A percentile compares a stretch with the other conserved stretches of the same genome.
Evolutionary conservation across 2,113 vertebrate genomes (phyloP).

Genomic region (Anser cygnoides): DNA sequence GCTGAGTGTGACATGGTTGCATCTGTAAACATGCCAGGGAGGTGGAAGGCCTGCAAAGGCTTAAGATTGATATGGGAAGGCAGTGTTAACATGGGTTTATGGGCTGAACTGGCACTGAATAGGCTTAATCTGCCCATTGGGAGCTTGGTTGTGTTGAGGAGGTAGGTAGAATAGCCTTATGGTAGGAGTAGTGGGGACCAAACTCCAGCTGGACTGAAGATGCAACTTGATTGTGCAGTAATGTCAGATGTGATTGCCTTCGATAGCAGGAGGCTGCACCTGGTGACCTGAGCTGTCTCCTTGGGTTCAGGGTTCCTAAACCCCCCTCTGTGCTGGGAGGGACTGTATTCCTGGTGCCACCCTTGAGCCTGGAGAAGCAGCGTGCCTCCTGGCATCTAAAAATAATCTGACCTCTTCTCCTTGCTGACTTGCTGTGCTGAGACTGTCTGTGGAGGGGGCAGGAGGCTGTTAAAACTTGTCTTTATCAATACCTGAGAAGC

Average conservation of each 20-base stretch:
- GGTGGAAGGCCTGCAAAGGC: not conserved
- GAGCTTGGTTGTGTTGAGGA: not conserved
- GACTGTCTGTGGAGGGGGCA: not conserved
- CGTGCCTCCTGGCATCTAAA: rapidly evolving
- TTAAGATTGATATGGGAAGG: not conserved
- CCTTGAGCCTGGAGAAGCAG: not conserved
- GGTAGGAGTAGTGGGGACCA: not conserved
- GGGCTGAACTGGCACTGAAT: not conserved
- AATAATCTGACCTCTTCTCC: not conserved
- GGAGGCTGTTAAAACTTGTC: not conserved
- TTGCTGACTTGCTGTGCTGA: not conserved
- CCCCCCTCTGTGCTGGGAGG: not conserved
- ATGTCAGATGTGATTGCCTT: not conserved
- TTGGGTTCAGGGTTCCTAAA: not conserved
- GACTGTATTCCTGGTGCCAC: not conserved
- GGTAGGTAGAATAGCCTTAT: not conserved
- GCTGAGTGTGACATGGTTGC: not conserved
- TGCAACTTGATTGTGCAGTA: not conserved
- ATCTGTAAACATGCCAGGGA: not conserved
- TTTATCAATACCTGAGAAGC: not conserved
- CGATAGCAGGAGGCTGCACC: not conserved
- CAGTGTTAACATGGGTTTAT: not conserved
- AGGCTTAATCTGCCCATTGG: not conserved
- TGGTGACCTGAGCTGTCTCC: not conserved
- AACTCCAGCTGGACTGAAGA: not conserved